Evolutionary conservation across 1,140 invertebrate species (phyloP), one percentile per base, ranked within the genome.

Genomic region (Caerostris darwini): DNA sequence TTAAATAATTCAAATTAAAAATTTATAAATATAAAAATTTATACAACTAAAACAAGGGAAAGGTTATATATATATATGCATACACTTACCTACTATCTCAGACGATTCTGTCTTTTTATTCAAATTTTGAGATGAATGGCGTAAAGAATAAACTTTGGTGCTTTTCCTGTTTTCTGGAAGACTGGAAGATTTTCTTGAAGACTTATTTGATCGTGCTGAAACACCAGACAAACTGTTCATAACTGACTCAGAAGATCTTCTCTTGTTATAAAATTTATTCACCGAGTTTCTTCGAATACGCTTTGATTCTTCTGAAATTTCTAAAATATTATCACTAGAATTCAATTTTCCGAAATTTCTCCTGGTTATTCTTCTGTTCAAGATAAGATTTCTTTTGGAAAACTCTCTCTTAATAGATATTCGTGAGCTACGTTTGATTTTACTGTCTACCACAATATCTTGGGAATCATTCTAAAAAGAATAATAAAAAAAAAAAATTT

Each of bases 91-190:
- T 77, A 64, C 12, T 50, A 50, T 12, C 12, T 83, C 90, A 56
- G 87, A 7, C 8, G 69, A 54, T 34, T 85, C 59, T 19, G 53
- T 6, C 34, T 94, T 94, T 34, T 82, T 81, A 89, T 8, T 88
- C 7, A 7, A 5, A 61, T 54, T 93, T n/a, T 93, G 86, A n/a
- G 92, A 94, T 56, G 59, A 82, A 69, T 94, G 92, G 14, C 92
- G 92, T 14, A 94, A 82, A 19, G 92, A 88, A 88, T 94, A 94
- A 17, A 87, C 85, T 88, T 94, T 94, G 3, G 69, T 77, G 8
- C n/a, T 61, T 64, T 93, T 87, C 7, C 8, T 3, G 12, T 57
- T 81, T 61, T 82, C 90, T 81, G 90, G 71, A 91, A 91, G 90
- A 91, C 90, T 59, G 34, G 17, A 81, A 17, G 69, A 56, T 50